Conservation (phyloP, 1,140 invertebrate species). For the Magallana ariakensis region DNA sequence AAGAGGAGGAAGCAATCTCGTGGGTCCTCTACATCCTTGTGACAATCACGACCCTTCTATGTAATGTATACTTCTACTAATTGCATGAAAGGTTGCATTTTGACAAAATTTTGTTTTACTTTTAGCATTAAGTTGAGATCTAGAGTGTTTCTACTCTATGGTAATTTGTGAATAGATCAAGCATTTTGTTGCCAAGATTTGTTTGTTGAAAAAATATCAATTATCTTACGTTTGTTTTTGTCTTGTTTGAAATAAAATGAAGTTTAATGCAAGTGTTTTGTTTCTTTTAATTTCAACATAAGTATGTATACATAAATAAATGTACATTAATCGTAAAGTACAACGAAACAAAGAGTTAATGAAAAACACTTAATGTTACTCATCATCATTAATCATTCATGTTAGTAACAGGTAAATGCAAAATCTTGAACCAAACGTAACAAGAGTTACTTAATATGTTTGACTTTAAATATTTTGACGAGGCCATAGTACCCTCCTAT, state of each 20-base stretch:
- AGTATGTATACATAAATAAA: background rate
- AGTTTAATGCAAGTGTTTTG: background rate
- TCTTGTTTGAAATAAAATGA: slow-evolving; percentile 23
- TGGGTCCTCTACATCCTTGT: too few relatives aligned
- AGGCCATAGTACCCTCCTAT: slow-evolving; percentile 16
- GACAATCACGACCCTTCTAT: too few relatives aligned
- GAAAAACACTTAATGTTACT: too few relatives aligned
- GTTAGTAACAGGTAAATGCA: too few relatives aligned
- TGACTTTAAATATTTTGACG: slow-evolving; percentile 1
- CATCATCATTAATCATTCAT: too few relatives aligned
- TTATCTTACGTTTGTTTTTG: background rate
- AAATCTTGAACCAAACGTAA: too few relatives aligned
- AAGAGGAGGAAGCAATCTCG: too few relatives aligned
- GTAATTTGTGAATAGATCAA: background rate
- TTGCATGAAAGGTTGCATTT: background rate
- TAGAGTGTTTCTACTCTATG: too few relatives aligned
- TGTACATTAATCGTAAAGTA: too few relatives aligned
- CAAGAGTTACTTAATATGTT: slow-evolving; percentile 1
- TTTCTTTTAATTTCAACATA: background rate
- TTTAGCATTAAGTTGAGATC: too few relatives aligned
- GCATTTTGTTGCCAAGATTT: slow-evolving; percentile 1
- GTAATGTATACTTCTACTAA: background rate
- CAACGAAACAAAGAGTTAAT: too few relatives aligned
- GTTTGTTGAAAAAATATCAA: background rate
- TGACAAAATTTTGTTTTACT: background rate